Conservation (phyloP, 1,140 invertebrate genomes). For the Meloidogyne exigua region DNA sequence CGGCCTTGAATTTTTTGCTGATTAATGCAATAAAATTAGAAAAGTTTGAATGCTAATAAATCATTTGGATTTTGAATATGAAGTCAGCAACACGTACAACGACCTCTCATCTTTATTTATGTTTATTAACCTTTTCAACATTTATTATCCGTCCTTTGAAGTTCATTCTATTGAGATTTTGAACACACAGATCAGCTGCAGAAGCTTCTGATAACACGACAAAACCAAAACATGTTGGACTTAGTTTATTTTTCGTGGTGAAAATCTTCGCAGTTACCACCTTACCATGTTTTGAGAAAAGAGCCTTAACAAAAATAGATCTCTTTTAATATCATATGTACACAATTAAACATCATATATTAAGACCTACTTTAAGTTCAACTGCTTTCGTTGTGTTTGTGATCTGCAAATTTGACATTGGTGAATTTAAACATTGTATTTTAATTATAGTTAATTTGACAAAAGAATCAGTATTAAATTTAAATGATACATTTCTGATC, state of each 20-base stretch:
- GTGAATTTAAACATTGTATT: background rate
- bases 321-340: background rate
- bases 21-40: background rate
- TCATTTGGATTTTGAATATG: background rate
- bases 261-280: constrained; percentile 49
- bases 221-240: constrained; percentile 41
- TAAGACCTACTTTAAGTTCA: constrained; percentile 40
- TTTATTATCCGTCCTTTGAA: constrained; percentile 51
- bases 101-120: background rate
- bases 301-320: constrained; percentile 30
- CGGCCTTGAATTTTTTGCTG: constrained; percentile 3
- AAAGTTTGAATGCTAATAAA: background rate
- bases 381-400: constrained; percentile 47
- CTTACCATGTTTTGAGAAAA: constrained; percentile 38
- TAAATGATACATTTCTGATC: constrained; percentile 25
- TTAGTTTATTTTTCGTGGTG: constrained; percentile 44
- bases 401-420: constrained; percentile 23
- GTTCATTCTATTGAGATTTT: constrained; percentile 46
- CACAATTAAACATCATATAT: background rate
- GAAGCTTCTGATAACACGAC: constrained; percentile 39
- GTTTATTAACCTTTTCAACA: constrained; percentile 37
- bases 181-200: constrained; percentile 36
- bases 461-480: no score
- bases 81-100: background rate
- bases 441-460: background rate